Conservation (phyloP, 2,797 vertebrate genomes). For the Mionectes olivaceus region DNA sequence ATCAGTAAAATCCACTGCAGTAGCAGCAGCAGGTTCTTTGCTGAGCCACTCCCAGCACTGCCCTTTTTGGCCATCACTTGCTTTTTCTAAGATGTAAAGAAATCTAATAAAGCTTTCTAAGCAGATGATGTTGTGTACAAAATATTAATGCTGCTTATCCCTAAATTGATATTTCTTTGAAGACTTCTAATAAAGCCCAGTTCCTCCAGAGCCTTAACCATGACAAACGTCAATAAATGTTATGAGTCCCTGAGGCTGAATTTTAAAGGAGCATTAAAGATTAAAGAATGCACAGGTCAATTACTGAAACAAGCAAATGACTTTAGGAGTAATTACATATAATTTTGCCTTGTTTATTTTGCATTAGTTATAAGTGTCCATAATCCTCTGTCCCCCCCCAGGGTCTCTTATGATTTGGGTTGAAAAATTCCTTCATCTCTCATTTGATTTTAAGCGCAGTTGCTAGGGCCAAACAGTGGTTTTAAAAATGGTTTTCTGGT, state of each 20-base stretch:
- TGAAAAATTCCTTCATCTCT: slow-evolving; percentile 66
- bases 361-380: slow-evolving; percentile 72
- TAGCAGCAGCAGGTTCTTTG: not conserved
- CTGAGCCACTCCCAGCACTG: not conserved
- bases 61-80: not conserved
- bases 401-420: slow-evolving; percentile 59
- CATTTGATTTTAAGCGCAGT: not conserved
- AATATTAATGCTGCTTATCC: slow-evolving; percentile 56
- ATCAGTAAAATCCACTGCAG: not conserved
- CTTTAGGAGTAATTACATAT: slow-evolving; percentile 74
- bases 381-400: slow-evolving; percentile 55
- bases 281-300: slow-evolving; percentile 78
- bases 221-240: slow-evolving; percentile 72
- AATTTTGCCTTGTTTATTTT: slow-evolving; percentile 79
- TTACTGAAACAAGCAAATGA: slow-evolving; percentile 72
- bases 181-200: slow-evolving; percentile 73
- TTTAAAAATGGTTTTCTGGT: not conserved
- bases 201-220: slow-evolving; percentile 61
- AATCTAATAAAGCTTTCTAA: slow-evolving; percentile 20
- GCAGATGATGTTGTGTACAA: slow-evolving; percentile 58
- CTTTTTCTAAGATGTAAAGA: not conserved
- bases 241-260: slow-evolving; percentile 76
- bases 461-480: not conserved
- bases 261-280: slow-evolving; percentile 78
- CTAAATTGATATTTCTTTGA: slow-evolving; percentile 68